Evolutionary conservation across 2,113 vertebrate genomes (phyloP).

Genomic region (Stegostoma tigrinum): DNA sequence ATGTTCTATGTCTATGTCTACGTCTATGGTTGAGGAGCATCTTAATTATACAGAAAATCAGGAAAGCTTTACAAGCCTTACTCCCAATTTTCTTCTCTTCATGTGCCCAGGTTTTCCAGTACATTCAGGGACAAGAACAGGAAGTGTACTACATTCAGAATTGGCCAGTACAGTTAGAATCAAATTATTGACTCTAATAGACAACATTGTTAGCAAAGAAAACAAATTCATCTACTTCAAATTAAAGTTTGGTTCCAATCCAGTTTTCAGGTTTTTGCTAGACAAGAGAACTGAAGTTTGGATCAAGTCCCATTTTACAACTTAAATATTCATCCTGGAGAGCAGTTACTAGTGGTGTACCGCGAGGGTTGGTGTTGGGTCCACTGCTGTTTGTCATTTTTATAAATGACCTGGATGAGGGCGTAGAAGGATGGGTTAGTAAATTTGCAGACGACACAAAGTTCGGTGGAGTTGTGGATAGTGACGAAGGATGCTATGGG

Average conservation of each 20-base stretch:
- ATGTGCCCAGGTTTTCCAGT: background rate
- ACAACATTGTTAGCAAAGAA: background rate
- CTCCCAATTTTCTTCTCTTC: background rate
- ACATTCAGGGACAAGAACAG: background rate
- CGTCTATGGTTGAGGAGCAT: background rate
- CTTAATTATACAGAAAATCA: background rate
- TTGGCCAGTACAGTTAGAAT: background rate
- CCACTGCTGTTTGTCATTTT: too few species aligned
- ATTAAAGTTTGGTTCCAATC: background rate
- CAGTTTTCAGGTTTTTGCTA: background rate
- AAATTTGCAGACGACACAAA: too few species aligned
- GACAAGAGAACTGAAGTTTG: background rate
- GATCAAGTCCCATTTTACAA: background rate
- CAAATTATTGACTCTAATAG: background rate
- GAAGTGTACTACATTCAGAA: background rate
- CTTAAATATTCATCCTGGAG: too few species aligned
- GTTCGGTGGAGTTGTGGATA: too few species aligned
- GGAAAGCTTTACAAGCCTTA: background rate
- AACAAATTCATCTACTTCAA: background rate
- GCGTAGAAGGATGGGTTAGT: too few species aligned
- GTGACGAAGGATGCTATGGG: too few species aligned
- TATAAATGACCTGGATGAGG: too few species aligned
- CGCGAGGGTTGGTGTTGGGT: too few species aligned
- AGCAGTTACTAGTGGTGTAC: too few species aligned
- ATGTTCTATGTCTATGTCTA: too few species aligned